Percentiles rank a stretch among this genome's conserved stretches.
These are phyloP conservation scores for Arenaria interpres DNA, from an alignment of 2,113 vertebrate species.

Conservation along the genomic window DNA sequence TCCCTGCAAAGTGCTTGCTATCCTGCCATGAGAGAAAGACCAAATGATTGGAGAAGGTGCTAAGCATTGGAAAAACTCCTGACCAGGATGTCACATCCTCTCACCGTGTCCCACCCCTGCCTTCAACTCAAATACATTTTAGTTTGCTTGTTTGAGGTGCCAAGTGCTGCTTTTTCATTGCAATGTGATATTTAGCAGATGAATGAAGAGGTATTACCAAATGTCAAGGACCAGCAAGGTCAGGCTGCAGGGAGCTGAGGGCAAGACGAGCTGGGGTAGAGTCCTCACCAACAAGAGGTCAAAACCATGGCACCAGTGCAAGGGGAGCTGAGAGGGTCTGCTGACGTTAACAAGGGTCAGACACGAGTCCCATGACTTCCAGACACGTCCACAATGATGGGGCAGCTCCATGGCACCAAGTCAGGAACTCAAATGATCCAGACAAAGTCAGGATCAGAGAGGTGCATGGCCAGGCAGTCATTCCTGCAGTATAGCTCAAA, in stretches of 20 bases:
- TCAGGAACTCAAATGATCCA: background rate
- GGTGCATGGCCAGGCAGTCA: background rate
- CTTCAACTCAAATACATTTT: background rate
- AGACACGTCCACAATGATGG: accelerated
- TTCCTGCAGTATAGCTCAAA: background rate
- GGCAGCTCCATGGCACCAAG: background rate
- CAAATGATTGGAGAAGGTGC: background rate
- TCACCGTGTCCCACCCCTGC: background rate
- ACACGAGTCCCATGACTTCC: background rate
- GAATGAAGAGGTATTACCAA: background rate
- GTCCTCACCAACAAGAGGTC: background rate
- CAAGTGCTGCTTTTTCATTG: background rate
- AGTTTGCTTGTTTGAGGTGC: background rate
- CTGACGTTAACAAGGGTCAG: background rate
- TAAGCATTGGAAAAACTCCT: background rate
- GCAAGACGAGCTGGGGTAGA: background rate
- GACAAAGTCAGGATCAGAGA: background rate
- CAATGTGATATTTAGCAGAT: background rate
- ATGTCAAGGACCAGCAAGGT: background rate
- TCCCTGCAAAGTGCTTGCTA: background rate
- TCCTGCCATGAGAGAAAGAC: background rate
- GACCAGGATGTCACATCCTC: background rate
- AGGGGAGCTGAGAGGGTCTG: background rate
- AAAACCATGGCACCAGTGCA: background rate
- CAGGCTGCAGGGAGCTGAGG: background rate